Percentiles rank a stretch among this genome's conserved stretches.
Evolutionary conservation across 2,888 invertebrate species (phyloP).

Genomic region (Tetramorium bicarinatum): DNA sequence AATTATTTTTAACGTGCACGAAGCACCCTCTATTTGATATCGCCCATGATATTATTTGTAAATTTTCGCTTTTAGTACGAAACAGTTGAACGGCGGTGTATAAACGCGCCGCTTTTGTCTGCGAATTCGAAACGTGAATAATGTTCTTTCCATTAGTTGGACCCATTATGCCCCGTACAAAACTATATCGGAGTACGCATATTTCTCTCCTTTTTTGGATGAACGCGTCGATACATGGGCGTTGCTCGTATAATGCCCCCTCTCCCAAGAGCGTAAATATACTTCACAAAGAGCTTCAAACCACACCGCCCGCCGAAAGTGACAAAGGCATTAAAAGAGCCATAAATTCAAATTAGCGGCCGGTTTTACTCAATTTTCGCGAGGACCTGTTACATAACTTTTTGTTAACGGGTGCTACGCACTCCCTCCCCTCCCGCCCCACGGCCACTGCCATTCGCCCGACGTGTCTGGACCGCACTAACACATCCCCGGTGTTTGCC

Average conservation of each 20-base stretch:
- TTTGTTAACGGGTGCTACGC: constrained; percentile 79
- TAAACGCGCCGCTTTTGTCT: constrained; percentile 34
- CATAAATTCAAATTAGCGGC: constrained; percentile 82
- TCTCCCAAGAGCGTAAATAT: constrained; percentile 28
- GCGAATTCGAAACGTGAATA: constrained; percentile 46
- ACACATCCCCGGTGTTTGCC: constrained; percentile 8
- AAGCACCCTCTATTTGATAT: constrained; percentile 4
- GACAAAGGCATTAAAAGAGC: constrained; percentile 77
- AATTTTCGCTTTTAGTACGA: constrained; percentile 18
- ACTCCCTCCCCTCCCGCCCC: constrained; percentile 53
- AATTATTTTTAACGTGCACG: constrained; percentile 32
- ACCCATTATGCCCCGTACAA: constrained; percentile 37
- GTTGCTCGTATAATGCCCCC: neutral
- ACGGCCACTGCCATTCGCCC: constrained; percentile 66
- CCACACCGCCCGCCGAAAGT: constrained; percentile 68
- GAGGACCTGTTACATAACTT: constrained; percentile 85
- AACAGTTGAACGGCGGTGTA: neutral
- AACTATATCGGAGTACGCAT: constrained; percentile 14
- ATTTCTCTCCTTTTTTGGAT: constrained; percentile 44
- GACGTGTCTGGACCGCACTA: constrained; percentile 41
- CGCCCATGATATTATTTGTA: constrained; percentile 6
- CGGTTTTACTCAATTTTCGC: constrained; percentile 81
- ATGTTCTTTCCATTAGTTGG: constrained; percentile 49
- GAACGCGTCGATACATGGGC: constrained; percentile 31
- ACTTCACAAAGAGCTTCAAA: constrained; percentile 66